Conservation (phyloP, 2,113 vertebrate species). For the Eubucco bourcierii region DNA sequence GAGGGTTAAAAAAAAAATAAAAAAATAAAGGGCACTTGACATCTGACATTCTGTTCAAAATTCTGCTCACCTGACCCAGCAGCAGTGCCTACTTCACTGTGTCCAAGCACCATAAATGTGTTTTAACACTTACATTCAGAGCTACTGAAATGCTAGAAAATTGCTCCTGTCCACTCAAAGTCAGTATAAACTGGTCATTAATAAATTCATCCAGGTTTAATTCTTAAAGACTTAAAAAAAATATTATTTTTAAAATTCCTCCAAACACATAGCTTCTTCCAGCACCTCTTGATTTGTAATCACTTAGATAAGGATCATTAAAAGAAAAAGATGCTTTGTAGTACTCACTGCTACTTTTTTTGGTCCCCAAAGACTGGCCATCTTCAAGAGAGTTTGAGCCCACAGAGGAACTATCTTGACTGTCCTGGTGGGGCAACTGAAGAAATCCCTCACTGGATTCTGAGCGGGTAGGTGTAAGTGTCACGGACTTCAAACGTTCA, state of each 20-base stretch:
- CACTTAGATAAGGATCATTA: background rate
- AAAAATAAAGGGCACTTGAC: background rate
- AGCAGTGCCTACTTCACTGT: background rate
- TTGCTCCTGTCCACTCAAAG: background rate
- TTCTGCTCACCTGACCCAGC: background rate
- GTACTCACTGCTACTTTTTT: conserved; percentile 96
- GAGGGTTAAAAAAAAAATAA: conserved; percentile 16
- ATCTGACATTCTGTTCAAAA: background rate
- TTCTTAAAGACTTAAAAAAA: background rate
- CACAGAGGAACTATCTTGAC: conserved; percentile 95
- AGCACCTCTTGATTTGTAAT: background rate
- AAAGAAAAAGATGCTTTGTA: background rate
- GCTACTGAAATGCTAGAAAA: background rate
- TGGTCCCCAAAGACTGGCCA: conserved; percentile 83
- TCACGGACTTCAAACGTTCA: conserved; percentile 90
- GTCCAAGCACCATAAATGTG: background rate
- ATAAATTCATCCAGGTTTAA: background rate
- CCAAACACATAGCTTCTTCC: background rate
- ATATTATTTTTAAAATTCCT: background rate
- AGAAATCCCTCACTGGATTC: conserved; percentile 92
- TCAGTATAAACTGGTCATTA: background rate
- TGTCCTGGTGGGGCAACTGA: conserved; percentile 85
- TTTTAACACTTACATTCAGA: background rate
- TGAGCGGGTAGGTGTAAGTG: conserved; percentile 88
- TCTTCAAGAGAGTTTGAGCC: conserved; percentile 97